These are phyloP conservation scores for Enhydra lutris DNA, from an alignment of 2,113 vertebrate genomes.

Conservation along the genomic window DNA sequence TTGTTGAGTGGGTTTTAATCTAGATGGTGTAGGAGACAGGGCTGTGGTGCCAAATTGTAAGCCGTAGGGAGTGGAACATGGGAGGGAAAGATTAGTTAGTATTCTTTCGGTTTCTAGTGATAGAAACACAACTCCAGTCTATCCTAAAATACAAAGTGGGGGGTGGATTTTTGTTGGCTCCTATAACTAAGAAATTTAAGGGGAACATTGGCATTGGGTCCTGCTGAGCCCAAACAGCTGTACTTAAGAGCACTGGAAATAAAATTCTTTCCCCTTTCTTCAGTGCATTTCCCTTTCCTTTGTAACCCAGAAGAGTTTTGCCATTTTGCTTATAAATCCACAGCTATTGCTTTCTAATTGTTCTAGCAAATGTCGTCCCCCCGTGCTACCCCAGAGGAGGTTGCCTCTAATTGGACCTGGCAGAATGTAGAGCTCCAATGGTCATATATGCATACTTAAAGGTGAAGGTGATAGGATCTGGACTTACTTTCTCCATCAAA, in stretches of 20 bases:
- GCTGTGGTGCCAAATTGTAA: not conserved
- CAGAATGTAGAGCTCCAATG: not conserved
- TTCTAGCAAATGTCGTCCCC: not conserved
- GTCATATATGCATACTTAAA: not conserved
- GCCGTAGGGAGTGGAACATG: too few species aligned
- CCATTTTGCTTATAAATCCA: not conserved
- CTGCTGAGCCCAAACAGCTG: not conserved
- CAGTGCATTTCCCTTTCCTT: not conserved
- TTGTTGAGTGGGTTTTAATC: not conserved
- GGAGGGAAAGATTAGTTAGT: not conserved
- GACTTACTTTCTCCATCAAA: not conserved
- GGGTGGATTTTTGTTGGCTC: not conserved
- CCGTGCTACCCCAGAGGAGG: fast-evolving
- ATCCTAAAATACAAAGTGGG: not conserved
- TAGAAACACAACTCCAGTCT: not conserved
- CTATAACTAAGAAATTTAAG: not conserved
- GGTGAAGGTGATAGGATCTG: not conserved
- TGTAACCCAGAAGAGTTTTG: not conserved
- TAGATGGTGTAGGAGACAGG: not conserved
- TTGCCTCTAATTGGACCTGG: not conserved
- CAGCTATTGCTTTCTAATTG: not conserved
- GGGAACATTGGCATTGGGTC: not conserved
- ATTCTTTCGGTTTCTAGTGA: not conserved
- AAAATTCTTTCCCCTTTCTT: not conserved
- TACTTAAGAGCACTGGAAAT: not conserved